Base-by-base conservation (phyloP, 2,888 invertebrate species). In the Parapristionchus giblindavisi region DNA sequence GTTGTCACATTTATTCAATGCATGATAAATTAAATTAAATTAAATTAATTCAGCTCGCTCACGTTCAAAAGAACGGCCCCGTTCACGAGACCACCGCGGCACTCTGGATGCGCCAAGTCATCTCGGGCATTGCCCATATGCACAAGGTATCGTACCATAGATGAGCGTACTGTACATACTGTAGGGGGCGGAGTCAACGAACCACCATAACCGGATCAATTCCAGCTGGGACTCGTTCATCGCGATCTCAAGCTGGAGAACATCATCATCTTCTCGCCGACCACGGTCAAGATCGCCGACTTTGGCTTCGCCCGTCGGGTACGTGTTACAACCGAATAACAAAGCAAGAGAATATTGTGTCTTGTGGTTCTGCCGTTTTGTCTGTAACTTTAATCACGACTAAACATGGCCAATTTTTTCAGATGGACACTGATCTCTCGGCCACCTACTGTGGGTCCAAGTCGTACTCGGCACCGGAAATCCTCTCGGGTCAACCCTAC, bases 181-280 rank as follows among this genome's bases (percentile, higher is more conserved):
- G 63, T 27, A 43, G 11, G 40, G 27, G 21, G 21, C 56, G 6
- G 6, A 24, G 24, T 11, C 36, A 21, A 24, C 8, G 14, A 61
- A 11, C 24, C 51, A 52, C 52, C 51, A 52, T 68, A 68, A 14
- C 27, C 40, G 21, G 21, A 17, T 29, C 34, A 48, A 6, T 73
- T 75, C 56, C 72, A 82, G 68, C 82, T 80, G 65, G 85, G 88
- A 75, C 88, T 90, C 21, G 88, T 89, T 1, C 90, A 90, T 79
- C 81, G 90, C n/a, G 90, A 90, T 79, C 83, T 90, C 63, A 90
- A 90, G 81, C 85, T 90, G 52, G 90, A 90, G 81, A 90, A 90
- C 82, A 89, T 90, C 78, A 85, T 90, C n/a, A 83, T 90, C n/a
- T 83, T 90, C 61, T 32, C 43, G 3, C 78, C 80, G 4, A 88